phyloP scores from a whole-genome alignment of 2,113 vertebrate species.

The Siniperca chuatsi region DNA sequence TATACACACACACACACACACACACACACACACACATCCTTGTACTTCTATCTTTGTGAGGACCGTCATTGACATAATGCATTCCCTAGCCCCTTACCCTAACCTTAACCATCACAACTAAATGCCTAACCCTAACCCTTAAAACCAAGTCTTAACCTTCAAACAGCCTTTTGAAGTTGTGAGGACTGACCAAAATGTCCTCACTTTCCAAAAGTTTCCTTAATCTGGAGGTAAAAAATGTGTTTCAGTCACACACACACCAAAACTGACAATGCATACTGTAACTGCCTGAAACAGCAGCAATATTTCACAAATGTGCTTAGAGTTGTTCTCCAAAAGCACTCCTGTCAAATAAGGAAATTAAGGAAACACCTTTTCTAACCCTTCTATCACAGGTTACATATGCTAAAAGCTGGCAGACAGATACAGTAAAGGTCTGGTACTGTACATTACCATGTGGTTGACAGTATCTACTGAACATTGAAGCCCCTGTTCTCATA shows the following conservation, averaged over 20 bases:
- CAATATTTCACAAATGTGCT: slow-evolving; percentile 8
- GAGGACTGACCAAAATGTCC: no score
- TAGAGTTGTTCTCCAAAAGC: neutral
- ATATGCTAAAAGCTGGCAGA: slow-evolving; percentile 1
- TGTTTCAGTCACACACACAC: slow-evolving; percentile 1
- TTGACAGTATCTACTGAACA: slow-evolving; percentile 31
- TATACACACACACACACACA: neutral
- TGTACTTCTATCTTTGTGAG: no score
- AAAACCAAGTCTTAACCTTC: no score
- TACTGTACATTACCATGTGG: slow-evolving; percentile 73
- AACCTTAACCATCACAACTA: no score
- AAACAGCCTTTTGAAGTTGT: no score
- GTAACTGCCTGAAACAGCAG: neutral
- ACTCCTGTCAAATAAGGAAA: slow-evolving; percentile 61
- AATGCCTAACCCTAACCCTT: no score
- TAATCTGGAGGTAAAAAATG: no score
- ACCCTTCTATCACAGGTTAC: neutral
- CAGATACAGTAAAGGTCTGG: neutral
- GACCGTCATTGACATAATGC: no score
- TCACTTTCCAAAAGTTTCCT: no score
- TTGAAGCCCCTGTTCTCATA: slow-evolving; percentile 54
- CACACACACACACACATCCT: no score
- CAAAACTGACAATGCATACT: neutral
- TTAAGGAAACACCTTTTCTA: slow-evolving; percentile 46
- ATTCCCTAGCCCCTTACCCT: no score